Conservation (phyloP, 2,113 vertebrate species). For the Callionymus lyra region DNA sequence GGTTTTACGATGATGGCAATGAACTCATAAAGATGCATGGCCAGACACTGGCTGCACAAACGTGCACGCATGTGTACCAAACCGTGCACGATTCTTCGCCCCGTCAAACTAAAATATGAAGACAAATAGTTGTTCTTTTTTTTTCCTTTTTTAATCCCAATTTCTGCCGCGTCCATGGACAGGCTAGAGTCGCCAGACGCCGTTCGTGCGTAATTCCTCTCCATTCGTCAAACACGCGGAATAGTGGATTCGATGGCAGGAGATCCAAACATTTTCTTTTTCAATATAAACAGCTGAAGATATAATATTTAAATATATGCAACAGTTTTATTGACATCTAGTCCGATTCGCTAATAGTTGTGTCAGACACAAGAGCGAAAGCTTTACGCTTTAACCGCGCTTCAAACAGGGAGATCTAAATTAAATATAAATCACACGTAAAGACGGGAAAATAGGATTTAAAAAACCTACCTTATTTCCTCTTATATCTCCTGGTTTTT, state of each 20-base stretch:
- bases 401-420: neutral
- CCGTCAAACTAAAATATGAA: too few species aligned
- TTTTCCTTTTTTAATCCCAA: too few species aligned
- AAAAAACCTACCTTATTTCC: slow-evolving; percentile 53
- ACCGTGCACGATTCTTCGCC: too few species aligned
- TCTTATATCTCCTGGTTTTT: slow-evolving; percentile 36
- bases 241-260: slow-evolving; percentile 8
- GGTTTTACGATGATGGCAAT: too few species aligned
- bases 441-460: too few species aligned
- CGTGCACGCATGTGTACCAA: too few species aligned
- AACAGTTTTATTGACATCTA: slow-evolving; percentile 6
- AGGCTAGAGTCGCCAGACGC: too few species aligned
- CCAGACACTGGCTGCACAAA: too few species aligned
- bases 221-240: slow-evolving; percentile 16
- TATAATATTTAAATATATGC: slow-evolving; percentile 1
- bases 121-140: too few species aligned
- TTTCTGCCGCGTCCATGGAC: too few species aligned
- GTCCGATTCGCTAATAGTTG: neutral
- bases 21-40: too few species aligned
- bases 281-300: neutral
- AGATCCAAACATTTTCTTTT: slow-evolving; percentile 12
- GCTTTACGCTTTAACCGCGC: neutral
- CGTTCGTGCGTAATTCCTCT: slow-evolving; percentile 36
- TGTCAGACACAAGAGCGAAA: neutral
- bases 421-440: slow-evolving; percentile 1